These are phyloP conservation scores for Boleophthalmus pectinirostris DNA, from an alignment of 2,113 vertebrate species.

Conservation along the genomic window DNA sequence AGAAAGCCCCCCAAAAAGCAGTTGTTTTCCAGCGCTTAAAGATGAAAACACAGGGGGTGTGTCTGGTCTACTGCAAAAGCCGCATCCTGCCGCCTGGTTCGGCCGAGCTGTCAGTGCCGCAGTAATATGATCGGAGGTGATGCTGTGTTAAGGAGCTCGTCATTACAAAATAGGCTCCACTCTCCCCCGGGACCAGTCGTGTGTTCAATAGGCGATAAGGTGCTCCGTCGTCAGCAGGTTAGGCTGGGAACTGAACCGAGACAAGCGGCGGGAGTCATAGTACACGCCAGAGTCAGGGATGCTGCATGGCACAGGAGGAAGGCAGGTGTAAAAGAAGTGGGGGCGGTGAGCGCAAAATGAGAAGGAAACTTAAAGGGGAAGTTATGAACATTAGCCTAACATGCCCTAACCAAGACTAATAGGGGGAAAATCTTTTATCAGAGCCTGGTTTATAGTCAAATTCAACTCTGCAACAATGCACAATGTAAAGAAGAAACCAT, in stretches of 20 bases:
- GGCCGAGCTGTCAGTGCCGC: conserved; percentile 42
- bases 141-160: conserved; percentile 23
- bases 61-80: background rate
- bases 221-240: background rate
- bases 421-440: background rate
- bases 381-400: background rate
- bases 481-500: background rate
- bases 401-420: background rate
- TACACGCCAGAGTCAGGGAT: background rate
- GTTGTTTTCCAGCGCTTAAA: conserved; percentile 5
- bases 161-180: conserved; percentile 2
- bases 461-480: background rate
- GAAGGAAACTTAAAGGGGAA: conserved; percentile 48
- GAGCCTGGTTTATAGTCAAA: background rate
- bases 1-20: background rate
- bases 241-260: background rate
- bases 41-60: background rate
- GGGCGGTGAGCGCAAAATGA: conserved; percentile 24
- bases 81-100: conserved; percentile 2
- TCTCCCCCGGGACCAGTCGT: conserved; percentile 9
- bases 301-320: conserved; percentile 7
- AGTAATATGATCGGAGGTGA: conserved; percentile 41
- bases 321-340: conserved; percentile 32
- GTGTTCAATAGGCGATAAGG: background rate
- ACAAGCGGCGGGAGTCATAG: background rate